Conservation (phyloP, 2,888 invertebrate genomes). For the Sialis fuliginosa region DNA sequence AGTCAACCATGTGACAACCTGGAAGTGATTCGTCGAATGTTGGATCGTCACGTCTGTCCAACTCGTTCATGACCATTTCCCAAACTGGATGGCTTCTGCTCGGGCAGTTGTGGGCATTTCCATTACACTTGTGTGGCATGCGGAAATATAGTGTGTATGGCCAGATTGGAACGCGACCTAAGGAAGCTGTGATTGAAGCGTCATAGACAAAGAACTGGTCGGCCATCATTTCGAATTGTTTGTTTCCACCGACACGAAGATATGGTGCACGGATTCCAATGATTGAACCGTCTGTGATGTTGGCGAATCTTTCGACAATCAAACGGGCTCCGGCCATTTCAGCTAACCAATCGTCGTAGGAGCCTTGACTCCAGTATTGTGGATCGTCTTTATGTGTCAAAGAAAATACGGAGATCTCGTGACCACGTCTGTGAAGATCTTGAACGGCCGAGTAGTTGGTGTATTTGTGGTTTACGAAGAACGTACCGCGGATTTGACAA, state of each 20-base stretch:
- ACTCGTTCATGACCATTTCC: constrained; percentile 94
- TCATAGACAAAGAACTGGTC: constrained; percentile 91
- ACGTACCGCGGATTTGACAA: constrained; percentile 75
- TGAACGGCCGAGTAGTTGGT: constrained; percentile 81
- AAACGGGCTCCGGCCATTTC: constrained; percentile 86
- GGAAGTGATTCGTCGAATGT: constrained; percentile 85
- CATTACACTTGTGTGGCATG: constrained; percentile 90
- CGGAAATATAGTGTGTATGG: constrained; percentile 94
- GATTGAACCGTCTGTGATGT: constrained; percentile 81
- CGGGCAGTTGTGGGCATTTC: constrained; percentile 86
- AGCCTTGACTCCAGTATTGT: constrained; percentile 73
- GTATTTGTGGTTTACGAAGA: constrained; percentile 86
- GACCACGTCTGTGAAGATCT: constrained; percentile 75
- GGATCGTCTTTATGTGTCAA: constrained; percentile 86
- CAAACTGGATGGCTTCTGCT: constrained; percentile 81
- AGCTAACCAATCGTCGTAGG: constrained; percentile 82
- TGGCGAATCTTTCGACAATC: constrained; percentile 75
- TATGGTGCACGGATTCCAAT: constrained; percentile 81
- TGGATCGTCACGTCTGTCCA: constrained; percentile 84
- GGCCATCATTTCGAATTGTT: constrained; percentile 93
- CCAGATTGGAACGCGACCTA: constrained; percentile 84
- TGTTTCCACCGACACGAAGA: constrained; percentile 80
- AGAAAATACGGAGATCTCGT: constrained; percentile 84
- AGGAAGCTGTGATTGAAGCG: constrained; percentile 81
- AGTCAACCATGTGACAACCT: constrained; percentile 89